phyloP scores from a whole-genome alignment of 2,888 invertebrate genomes.

The Hypolimnas misippus region DNA sequence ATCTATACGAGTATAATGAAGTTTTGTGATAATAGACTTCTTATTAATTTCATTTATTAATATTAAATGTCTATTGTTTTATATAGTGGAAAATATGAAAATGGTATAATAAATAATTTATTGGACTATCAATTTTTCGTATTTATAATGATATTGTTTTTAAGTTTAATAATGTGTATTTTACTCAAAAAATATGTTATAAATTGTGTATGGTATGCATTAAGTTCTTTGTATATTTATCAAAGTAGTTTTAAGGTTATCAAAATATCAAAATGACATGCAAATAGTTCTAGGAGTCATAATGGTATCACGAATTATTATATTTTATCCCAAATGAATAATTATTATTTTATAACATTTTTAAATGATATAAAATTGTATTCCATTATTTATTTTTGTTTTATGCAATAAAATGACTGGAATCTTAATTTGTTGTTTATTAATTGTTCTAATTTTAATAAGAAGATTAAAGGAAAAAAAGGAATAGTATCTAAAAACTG shows the following conservation, averaged over 20 bases:
- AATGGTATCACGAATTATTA: slow-evolving; percentile 21
- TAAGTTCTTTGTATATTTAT: slow-evolving; percentile 28
- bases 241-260: slow-evolving; percentile 33
- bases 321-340: slow-evolving; percentile 14
- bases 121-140: slow-evolving; percentile 19
- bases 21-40: slow-evolving; percentile 58
- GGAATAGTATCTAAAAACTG: neutral
- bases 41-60: slow-evolving; percentile 53
- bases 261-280: slow-evolving; percentile 41
- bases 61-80: slow-evolving; percentile 45
- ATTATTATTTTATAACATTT: neutral
- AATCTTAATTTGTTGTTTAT: neutral
- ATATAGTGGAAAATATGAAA: neutral
- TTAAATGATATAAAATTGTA: slow-evolving; percentile 1
- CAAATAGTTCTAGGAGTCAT: slow-evolving; percentile 18
- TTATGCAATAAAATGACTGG: slow-evolving; percentile 5
- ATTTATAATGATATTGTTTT: slow-evolving; percentile 4
- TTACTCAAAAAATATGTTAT: slow-evolving; percentile 14
- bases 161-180: neutral
- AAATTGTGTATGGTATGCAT: slow-evolving; percentile 9
- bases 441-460: neutral
- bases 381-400: slow-evolving; percentile 2
- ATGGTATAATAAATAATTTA: slow-evolving; percentile 30
- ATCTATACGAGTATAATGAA: slow-evolving; percentile 60
- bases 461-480: neutral